A percentile compares a stretch with the other conserved stretches of the same genome.
Conservation (phyloP, 2,797 vertebrate species). For the Pteropus rufus region DNA sequence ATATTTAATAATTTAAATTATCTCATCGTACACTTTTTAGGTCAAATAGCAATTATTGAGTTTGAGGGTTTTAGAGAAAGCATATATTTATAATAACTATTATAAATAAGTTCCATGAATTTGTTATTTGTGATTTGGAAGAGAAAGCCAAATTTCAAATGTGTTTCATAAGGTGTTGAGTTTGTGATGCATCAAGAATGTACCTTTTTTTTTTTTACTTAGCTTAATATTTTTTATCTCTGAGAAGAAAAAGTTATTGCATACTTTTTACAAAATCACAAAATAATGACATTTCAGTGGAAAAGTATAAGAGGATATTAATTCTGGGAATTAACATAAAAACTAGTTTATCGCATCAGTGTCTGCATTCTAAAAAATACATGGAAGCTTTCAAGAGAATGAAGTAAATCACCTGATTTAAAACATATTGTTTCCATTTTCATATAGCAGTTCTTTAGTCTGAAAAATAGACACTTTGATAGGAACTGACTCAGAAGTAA, state of each 20-base stretch:
- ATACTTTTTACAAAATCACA: conserved; percentile 38
- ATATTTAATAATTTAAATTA: background rate
- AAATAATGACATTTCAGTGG: background rate
- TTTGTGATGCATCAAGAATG: background rate
- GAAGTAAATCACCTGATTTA: background rate
- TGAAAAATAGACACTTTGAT: conserved; percentile 9
- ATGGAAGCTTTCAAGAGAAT: background rate
- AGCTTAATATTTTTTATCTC: conserved; percentile 10
- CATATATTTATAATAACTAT: background rate
- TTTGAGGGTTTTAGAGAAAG: background rate
- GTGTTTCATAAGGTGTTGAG: background rate
- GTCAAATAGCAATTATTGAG: background rate
- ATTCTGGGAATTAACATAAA: background rate
- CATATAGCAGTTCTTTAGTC: conserved; percentile 13
- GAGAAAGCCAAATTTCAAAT: background rate
- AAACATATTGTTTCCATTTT: conserved; percentile 42
- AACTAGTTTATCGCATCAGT: background rate
- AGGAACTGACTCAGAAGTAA: conserved; percentile 56
- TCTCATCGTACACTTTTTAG: background rate
- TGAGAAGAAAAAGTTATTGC: background rate
- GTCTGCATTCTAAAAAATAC: conserved; percentile 31
- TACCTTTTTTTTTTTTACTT: background rate
- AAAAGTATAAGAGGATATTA: background rate
- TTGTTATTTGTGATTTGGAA: conserved; percentile 17
- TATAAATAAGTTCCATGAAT: background rate